Evolutionary conservation across 2,888 invertebrate species (phyloP), one percentile per base, ranked within the genome.

Genomic region (Drosophila phalerata): DNA sequence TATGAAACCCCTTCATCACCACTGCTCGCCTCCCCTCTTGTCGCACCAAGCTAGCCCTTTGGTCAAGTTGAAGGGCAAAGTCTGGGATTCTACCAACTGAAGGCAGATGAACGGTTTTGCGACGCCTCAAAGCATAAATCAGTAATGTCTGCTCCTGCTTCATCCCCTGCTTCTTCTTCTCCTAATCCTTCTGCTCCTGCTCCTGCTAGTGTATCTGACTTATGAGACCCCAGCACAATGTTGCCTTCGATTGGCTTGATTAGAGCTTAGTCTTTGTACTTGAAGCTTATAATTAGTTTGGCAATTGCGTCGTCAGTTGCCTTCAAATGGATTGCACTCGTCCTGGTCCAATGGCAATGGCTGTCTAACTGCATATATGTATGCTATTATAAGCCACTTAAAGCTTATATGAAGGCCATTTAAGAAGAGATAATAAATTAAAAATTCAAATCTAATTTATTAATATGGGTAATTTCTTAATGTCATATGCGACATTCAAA

Each of bases 1-100:
- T 49, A 42, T 37, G 25, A 51, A 51, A 51, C 40, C 34, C 51
- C 42, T 52, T 30, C 32, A 19, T 19, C 43, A 38, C 9, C 30
- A 40, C 22, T 17, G 10, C 38, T 15, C 10, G 10, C 38, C n/a
- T 8, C 32, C 17, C 22, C 32, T 17, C 47, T 45, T 17, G n/a
- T 43, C 40, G 19, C 37, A n/a, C 52, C 13, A 8, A 15, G 49
- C n/a, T 32, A 19, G 17, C 15, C 13, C 17, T 3, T 45, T 62
- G 82, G 84, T 82, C 82, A 84, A 84, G 84, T 84, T 82, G 84
- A 81, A 84, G 84, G 81, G 48, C 75, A 69, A 40, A 61, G 43
- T 48, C 64, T 67, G 62, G 61, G 22, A 32, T 48, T 65, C 55
- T 61, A 43, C 28, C 49, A 47, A 38, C 48, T 56, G 55, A 40